phyloP scores from a whole-genome alignment of 1,140 invertebrate species.

The Drosophila sturtevanti region DNA sequence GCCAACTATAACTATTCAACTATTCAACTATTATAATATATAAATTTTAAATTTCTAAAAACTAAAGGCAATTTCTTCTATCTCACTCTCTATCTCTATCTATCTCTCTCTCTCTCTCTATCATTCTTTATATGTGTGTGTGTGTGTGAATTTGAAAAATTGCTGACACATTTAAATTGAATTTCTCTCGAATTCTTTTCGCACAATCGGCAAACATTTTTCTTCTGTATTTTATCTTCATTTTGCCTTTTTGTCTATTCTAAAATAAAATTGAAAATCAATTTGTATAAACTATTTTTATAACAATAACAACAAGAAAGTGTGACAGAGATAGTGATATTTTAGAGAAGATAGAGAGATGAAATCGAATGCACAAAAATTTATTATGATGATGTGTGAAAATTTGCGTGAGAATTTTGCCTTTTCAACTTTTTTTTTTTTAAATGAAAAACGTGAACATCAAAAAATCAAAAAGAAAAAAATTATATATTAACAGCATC shows the following conservation, averaged over 20 bases:
- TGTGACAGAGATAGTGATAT: constrained; percentile 2
- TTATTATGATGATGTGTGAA: constrained; percentile 67
- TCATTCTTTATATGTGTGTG: not conserved
- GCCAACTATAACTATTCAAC: too few relatives aligned
- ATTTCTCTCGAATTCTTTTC: constrained; percentile 41
- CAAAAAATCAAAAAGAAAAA: constrained; percentile 15
- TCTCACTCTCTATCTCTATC: not conserved
- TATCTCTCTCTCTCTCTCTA: not conserved
- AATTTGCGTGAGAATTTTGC: constrained; percentile 61
- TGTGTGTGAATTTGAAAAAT: constrained; percentile 54
- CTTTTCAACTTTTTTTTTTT: constrained; percentile 25
- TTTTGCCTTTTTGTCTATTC: constrained; percentile 26
- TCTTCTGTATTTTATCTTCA: constrained; percentile 15
- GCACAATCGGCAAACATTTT: constrained; percentile 4
- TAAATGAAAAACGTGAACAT: constrained; percentile 38
- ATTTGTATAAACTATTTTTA: constrained; percentile 74
- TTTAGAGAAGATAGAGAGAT: not conserved
- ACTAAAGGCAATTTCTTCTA: too few relatives aligned
- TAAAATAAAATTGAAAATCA: constrained; percentile 61
- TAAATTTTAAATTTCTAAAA: too few relatives aligned
- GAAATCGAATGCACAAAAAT: constrained; percentile 35
- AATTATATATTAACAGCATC: not conserved
- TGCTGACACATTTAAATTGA: constrained; percentile 74
- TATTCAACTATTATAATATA: too few relatives aligned
- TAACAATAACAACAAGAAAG: constrained; percentile 41